Base-by-base conservation (phyloP, 2,888 invertebrate species). In the Hylaea fasciaria region DNA sequence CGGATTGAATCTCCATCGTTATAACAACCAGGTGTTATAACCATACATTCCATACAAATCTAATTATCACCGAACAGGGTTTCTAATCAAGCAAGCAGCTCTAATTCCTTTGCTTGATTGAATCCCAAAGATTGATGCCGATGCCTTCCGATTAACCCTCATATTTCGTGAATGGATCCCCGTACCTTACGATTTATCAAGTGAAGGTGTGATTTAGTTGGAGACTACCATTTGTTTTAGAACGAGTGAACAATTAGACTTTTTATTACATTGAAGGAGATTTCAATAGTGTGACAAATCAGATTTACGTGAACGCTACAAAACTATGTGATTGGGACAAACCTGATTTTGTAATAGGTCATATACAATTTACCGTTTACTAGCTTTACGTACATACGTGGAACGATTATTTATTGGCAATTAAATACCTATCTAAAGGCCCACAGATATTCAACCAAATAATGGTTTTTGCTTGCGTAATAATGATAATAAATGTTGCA, bases 31-130 rank as follows among this genome's bases (percentile, higher is more conserved):
- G n/a, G 29, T 10, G 40, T 46, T 11, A n/a, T n/a, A n/a, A n/a
- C 37, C 12, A 16, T 40, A n/a, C 39, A 29, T 8, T 35, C 43
- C 32, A 68, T 56, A 56, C 52, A 47, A 64, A 60, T 52, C n/a
- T 45, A 64, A 64, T 57, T 41, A 65, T 46, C 44, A 57, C 44
- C 39, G 40, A 58, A 57, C 14, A 53, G 58, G 40, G 12, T 9
- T 46, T 44, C 52, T 45, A 55, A 58, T 59, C 43, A 54, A 16
- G 35, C 46, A 37, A 41, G 45, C 35, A 39, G 49, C 49, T 35
- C n/a, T 57, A 56, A 62, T 62, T 39, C 43, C 44, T 29, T 41
- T 10, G 28, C 32, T 44, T 62, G 54, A 65, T 65, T 62, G 62
- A 50, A 60, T 57, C 28, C 45, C 56, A 62, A 44, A 62, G 51